Evolutionary conservation across 2,797 vertebrate genomes (phyloP).

Genomic region (Coracias cyanogaster): DNA sequence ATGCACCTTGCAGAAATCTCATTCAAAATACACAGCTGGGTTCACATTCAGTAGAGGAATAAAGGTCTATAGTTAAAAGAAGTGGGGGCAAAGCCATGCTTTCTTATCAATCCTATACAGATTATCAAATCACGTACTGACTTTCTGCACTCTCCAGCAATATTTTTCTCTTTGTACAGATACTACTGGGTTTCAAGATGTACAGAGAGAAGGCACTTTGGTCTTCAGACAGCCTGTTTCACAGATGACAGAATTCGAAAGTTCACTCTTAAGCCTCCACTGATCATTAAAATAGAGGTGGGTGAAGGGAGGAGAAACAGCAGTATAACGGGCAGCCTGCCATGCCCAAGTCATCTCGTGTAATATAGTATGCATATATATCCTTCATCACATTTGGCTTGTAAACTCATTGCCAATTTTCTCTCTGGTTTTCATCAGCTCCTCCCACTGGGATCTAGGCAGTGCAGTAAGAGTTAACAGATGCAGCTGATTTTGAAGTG

Average conservation of each 20-base stretch:
- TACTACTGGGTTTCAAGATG: not conserved
- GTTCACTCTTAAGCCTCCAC: not conserved
- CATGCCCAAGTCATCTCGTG: not conserved
- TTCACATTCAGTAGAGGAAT: not conserved
- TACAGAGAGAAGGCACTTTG: not conserved
- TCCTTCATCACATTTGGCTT: not conserved
- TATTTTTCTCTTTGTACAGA: not conserved
- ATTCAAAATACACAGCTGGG: not conserved
- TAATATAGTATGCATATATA: not conserved
- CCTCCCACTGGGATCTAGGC: not conserved
- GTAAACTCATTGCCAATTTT: not conserved
- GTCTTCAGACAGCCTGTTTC: not conserved
- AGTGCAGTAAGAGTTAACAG: conserved; percentile 27
- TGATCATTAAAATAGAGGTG: not conserved
- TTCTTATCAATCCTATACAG: not conserved
- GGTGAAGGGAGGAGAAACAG: not conserved
- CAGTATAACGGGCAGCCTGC: not conserved
- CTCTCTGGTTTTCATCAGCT: not conserved
- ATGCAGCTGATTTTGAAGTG: not conserved
- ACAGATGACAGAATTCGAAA: not conserved
- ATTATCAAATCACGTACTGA: not conserved
- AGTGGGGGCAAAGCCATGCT: not conserved
- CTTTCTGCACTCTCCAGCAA: not conserved
- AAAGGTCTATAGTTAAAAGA: not conserved
- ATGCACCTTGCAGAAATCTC: not conserved